These are phyloP conservation scores for Probosciger aterrimus DNA, from an alignment of 2,113 vertebrate genomes.

Conservation along the genomic window DNA sequence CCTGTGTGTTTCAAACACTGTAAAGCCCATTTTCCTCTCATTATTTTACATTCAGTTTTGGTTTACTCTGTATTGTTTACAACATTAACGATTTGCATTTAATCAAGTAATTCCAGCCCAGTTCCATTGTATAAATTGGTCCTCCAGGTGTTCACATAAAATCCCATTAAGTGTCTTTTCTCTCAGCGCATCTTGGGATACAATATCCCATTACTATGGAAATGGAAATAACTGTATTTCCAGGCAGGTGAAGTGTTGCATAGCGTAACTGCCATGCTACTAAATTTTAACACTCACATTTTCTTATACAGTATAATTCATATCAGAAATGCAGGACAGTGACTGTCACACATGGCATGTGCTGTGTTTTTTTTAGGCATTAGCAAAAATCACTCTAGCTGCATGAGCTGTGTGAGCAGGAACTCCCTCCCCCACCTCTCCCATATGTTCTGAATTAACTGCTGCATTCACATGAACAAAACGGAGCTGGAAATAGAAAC, in stretches of 20 bases:
- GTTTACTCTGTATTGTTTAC: background rate
- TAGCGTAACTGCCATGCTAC: background rate
- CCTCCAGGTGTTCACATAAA: slow-evolving; percentile 41
- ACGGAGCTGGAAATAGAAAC: slow-evolving; percentile 39
- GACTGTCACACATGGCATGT: background rate
- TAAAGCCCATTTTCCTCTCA: background rate
- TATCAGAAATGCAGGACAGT: background rate
- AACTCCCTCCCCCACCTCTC: slow-evolving; percentile 15
- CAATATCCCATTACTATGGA: slow-evolving; percentile 44
- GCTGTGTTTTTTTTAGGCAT: background rate
- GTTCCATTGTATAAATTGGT: slow-evolving; percentile 16
- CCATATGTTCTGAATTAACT: slow-evolving; percentile 46
- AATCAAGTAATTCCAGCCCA: slow-evolving; percentile 24
- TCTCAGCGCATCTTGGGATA: slow-evolving; percentile 13
- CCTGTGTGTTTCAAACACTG: background rate
- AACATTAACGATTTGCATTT: slow-evolving; percentile 36
- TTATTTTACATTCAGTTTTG: background rate
- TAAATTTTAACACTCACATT: slow-evolving; percentile 38
- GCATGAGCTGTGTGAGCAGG: slow-evolving; percentile 4
- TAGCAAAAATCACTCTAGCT: slow-evolving; percentile 21
- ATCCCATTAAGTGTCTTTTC: slow-evolving; percentile 34
- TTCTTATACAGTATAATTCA: background rate
- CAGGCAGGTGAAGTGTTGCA: slow-evolving; percentile 15
- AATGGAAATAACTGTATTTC: slow-evolving; percentile 50
- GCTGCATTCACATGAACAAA: slow-evolving; percentile 37